A percentile compares a stretch with the other conserved stretches of the same genome.
Conservation (phyloP, 2,113 vertebrate genomes). For the Fulica atra region DNA sequence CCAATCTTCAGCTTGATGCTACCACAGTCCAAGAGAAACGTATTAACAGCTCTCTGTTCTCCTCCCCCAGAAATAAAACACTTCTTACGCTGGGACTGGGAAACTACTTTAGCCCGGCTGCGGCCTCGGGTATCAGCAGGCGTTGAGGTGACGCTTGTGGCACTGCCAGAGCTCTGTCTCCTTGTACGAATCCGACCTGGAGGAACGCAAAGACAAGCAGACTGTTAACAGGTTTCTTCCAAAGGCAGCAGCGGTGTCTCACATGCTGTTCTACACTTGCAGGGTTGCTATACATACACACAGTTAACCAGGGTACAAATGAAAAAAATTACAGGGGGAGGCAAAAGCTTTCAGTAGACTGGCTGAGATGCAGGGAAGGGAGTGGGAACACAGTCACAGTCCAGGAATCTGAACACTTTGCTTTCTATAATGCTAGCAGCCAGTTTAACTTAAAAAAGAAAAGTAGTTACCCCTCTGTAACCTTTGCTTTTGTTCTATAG, state of each 20-base stretch:
- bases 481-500: not conserved
- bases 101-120: constrained; percentile 96
- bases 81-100: constrained; percentile 97
- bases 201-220: not conserved
- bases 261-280: not conserved
- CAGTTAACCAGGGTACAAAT: not conserved
- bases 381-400: not conserved
- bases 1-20: not conserved
- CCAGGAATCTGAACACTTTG: not conserved
- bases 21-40: not conserved
- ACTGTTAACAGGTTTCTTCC: not conserved
- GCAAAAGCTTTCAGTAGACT: constrained; percentile 3
- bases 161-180: constrained; percentile 91
- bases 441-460: not conserved
- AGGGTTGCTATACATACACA: not conserved
- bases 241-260: not conserved
- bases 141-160: constrained; percentile 78
- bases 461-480: not conserved
- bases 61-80: not conserved
- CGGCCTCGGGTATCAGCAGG: constrained; percentile 91
- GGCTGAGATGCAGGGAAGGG: not conserved
- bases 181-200: constrained; percentile 94
- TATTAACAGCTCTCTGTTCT: not conserved
- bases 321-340: not conserved
- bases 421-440: not conserved